Conservation (phyloP, 92 coral and sea anemone genomes). For the Phenganax subtilis region DNA sequence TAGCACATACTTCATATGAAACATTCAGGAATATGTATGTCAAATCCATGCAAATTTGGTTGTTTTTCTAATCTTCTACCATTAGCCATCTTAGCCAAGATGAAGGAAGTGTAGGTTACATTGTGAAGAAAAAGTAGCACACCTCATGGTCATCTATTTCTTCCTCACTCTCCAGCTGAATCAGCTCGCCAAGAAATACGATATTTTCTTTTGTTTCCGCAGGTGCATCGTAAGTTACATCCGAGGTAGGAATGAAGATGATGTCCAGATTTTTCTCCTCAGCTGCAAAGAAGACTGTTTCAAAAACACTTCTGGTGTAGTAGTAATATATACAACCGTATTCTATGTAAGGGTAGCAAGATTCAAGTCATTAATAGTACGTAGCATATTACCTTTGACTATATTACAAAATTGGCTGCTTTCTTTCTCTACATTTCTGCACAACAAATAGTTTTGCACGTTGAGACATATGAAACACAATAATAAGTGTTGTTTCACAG, state of each 20-base stretch:
- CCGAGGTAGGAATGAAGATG: constrained; percentile 91
- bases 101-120: too few species aligned
- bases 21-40: too few species aligned
- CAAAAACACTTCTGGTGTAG: constrained; percentile 83
- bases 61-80: too few species aligned
- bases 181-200: neutral
- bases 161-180: neutral
- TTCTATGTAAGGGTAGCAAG: neutral
- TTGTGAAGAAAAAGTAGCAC: neutral
- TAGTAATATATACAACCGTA: neutral
- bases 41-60: too few species aligned
- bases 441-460: too few species aligned
- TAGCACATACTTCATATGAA: too few species aligned
- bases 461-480: too few species aligned
- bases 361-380: neutral
- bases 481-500: too few species aligned
- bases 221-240: constrained; percentile 97
- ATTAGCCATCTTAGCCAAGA: too few species aligned
- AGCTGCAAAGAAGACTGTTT: constrained; percentile 90
- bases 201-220: neutral
- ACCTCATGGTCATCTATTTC: neutral
- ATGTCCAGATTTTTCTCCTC: constrained; percentile 85
- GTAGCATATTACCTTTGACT: neutral
- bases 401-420: too few species aligned
- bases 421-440: too few species aligned